Conservation (phyloP, 1,140 invertebrate genomes). For the Zaprionus davidi region DNA sequence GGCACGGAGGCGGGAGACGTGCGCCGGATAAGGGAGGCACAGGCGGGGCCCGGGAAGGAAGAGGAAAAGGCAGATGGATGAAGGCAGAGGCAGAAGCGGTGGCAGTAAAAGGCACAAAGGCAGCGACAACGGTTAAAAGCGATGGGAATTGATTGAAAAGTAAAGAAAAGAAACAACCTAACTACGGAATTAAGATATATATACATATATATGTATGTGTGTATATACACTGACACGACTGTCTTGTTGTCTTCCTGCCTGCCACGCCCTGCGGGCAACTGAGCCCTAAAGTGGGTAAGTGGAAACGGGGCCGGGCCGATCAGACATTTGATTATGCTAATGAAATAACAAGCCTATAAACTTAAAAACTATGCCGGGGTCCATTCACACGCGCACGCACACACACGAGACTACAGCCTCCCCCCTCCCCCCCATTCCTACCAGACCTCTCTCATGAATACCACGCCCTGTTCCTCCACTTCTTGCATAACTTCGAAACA, state of each 20-base stretch:
- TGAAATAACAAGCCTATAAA: constrained; percentile 80
- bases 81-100: constrained; percentile 33
- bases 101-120: constrained; percentile 73
- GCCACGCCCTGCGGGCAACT: not conserved
- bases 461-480: not conserved
- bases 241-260: not conserved
- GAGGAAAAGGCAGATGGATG: not conserved
- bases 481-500: not conserved
- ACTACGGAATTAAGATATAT: constrained; percentile 70
- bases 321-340: constrained; percentile 77
- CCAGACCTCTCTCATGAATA: not conserved
- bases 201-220: constrained; percentile 11
- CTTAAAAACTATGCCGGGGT: constrained; percentile 73
- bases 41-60: not conserved
- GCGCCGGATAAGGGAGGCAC: too few relatives aligned
- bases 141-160: constrained; percentile 79
- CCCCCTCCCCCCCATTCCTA: not conserved
- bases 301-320: constrained; percentile 1
- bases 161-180: constrained; percentile 51
- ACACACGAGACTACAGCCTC: constrained; percentile 9
- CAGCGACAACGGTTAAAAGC: constrained; percentile 70
- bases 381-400: constrained; percentile 57
- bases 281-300: constrained; percentile 15
- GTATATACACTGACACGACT: constrained; percentile 34
- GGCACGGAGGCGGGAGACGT: constrained; percentile 20